Conservation (phyloP, 2,797 vertebrate genomes). For the Hapalemur alaotrensis region DNA sequence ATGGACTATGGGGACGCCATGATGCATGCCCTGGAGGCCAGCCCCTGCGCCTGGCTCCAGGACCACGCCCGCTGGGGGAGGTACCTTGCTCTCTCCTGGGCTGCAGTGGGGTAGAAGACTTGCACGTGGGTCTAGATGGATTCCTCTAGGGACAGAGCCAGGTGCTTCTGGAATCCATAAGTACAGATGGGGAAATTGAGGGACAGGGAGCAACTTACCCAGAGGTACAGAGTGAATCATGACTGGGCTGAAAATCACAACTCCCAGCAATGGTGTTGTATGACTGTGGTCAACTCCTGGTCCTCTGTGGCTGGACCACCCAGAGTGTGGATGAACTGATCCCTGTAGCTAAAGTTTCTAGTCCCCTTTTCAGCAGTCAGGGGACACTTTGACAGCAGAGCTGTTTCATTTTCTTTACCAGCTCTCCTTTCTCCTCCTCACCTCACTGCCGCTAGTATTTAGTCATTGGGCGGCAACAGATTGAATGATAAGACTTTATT, state of each 20-base stretch:
- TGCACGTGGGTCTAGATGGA: not conserved
- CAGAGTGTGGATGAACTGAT: not conserved
- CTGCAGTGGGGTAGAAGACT: not conserved
- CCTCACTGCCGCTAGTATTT: not conserved
- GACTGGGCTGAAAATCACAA: not conserved
- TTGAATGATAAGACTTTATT: not conserved
- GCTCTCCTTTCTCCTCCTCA: not conserved
- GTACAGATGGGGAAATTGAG: not conserved
- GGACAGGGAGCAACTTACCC: not conserved
- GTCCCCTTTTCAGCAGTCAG: not conserved
- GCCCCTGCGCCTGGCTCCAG: constrained; percentile 82
- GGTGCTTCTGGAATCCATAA: not conserved
- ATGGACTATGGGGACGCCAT: constrained; percentile 86
- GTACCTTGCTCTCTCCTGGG: constrained; percentile 66
- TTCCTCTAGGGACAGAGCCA: not conserved
- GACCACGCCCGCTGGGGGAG: constrained; percentile 86
- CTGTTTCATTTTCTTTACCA: not conserved
- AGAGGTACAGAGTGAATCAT: not conserved
- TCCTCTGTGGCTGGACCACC: not conserved
- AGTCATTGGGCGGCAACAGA: not conserved
- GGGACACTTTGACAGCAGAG: not conserved
- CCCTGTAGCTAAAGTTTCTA: not conserved
- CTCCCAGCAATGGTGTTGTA: not conserved
- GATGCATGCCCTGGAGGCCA: constrained; percentile 86
- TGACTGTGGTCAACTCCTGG: not conserved